Evolutionary conservation across 1,140 invertebrate species (phyloP), one percentile per base, ranked within the genome.

Genomic region (Episyrphus balteatus): DNA sequence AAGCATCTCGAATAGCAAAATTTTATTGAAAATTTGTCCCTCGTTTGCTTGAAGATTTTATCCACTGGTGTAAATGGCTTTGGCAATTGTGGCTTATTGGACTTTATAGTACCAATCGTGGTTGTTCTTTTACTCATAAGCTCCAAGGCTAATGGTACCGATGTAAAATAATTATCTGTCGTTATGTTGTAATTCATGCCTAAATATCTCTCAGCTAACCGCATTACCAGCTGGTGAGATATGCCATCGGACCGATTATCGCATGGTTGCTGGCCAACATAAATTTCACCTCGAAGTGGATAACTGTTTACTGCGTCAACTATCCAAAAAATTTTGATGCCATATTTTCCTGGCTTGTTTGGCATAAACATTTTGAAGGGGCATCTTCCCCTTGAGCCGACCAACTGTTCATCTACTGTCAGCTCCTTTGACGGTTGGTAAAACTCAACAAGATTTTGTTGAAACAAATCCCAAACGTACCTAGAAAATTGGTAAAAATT

Each of bases 371-470:
- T 63, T 7, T 50, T 62, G 55, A 66, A 70, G 39, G 36, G 48
- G 51, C 59, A 69, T 46, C 57, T 54, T 5, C 56, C 49, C 57
- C 68, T 64, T 5, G 61, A 57, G 38, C 60, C 58, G 55, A 66
- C 69, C 31, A 69, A 50, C 42, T 69, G 65, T 53, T 70, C 62
- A 59, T 67, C 62, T 34, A 68, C 45, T 47, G 59, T 60, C 34
- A 67, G 54, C 55, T 66, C 56, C 49, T 26, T 42, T 42, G 53
- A 57, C 45, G 61, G 57, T 43, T 56, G 59, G 45, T 61, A 68
- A 45, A 52, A 15, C 48, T 50, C 19, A 34, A 31, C 41, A 47
- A 50, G 21, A 55, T 51, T 19, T 17, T 19, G 37, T 14, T 21
- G 34, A 14, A 48, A 34, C 33, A 44, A 37, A 19, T 15, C 18